Evolutionary conservation across 2,113 vertebrate genomes (phyloP), one percentile per base, ranked within the genome.

Genomic region (Lagopus leucura): DNA sequence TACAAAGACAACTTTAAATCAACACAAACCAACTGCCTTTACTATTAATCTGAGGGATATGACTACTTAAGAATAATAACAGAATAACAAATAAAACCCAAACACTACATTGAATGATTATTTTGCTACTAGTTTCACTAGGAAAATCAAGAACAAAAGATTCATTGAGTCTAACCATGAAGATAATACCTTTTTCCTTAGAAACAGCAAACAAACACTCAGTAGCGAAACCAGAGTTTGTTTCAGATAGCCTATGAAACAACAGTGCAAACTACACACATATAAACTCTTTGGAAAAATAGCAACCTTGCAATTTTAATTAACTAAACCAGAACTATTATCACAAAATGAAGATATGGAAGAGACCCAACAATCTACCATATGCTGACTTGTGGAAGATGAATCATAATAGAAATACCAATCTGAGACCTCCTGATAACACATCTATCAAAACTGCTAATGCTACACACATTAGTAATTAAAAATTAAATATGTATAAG

Each of bases 161-260:
- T 12, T 9, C n/a, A 48, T 72, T 82, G 24, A 86, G 43, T 72
- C 6, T 17, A 4, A 25, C 24, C 76, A 82, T 84, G 50, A 17
- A 84, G 70, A 50, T 48, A 76, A 50, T 17, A 61, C 36, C 74
- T 45, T 50, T 66, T 88, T 77, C 85, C 88, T 88, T 55, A 88
- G 48, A 89, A 93, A 95, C 36, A 32, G n/a, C 58, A 87, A 93
- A 66, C 30, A 77, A 88, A 90, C 40, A 89, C 52, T 7, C 18
- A 61, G 22, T 25, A 58, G 16, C 22, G 38, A 82, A 86, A 81
- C 54, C 48, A 45, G 78, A 89, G 36, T 45, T 13, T 84, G 74
- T 18, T 15, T 16, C 43, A 45, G 16, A 21, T 6, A 89, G 36
- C 30, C 54, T 58, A 52, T 45, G n/a, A 32, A 82, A 13, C 40